Conservation (phyloP, 2,797 vertebrate species). For the Pseudochirops cupreus region DNA sequence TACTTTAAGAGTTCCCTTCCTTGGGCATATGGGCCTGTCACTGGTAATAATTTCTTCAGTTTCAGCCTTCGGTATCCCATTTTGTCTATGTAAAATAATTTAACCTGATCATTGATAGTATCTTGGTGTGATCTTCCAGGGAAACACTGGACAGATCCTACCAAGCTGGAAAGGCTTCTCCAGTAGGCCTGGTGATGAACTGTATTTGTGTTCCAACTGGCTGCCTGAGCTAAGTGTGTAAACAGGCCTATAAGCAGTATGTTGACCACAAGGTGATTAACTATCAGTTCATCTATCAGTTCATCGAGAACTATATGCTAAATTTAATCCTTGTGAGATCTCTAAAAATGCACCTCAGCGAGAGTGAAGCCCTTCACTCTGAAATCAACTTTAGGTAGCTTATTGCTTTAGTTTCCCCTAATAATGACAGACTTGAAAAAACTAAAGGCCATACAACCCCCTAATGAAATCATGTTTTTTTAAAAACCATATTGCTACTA, state of each 20-base stretch:
- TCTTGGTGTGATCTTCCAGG: background rate
- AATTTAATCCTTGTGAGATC: background rate
- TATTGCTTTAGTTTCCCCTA: background rate
- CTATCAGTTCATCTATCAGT: background rate
- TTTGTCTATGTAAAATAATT: slow-evolving; percentile 28
- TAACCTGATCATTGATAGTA: slow-evolving; percentile 23
- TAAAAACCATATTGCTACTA: background rate
- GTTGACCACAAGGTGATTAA: background rate
- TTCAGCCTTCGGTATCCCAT: slow-evolving; percentile 34
- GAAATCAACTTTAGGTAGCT: background rate
- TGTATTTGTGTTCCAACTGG: background rate
- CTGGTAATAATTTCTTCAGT: background rate
- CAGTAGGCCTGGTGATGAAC: background rate
- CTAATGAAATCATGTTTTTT: background rate
- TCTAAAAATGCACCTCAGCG: background rate
- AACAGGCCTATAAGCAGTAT: background rate
- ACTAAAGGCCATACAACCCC: background rate
- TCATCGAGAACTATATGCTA: background rate
- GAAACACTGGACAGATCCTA: background rate
- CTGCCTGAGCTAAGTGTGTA: background rate
- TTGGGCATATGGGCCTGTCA: background rate
- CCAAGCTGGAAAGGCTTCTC: background rate
- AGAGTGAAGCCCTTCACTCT: background rate
- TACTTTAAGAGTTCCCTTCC: background rate
- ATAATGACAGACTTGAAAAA: background rate